Evolutionary conservation across 2,113 vertebrate genomes (phyloP).

Genomic region (Zapornia atra): DNA sequence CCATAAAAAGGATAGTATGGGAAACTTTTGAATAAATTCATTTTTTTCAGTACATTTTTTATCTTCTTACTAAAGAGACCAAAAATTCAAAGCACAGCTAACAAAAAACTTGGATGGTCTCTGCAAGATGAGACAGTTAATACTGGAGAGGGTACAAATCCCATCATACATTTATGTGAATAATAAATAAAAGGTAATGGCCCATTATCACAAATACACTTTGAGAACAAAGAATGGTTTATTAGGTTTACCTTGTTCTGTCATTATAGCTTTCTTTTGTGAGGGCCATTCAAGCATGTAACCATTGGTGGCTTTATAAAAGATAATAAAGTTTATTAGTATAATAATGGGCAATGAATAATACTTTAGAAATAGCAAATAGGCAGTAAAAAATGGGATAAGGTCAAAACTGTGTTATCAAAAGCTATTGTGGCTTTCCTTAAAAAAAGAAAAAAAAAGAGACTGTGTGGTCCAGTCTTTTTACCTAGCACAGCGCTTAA

Average conservation of each 20-base stretch:
- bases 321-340: constrained; percentile 74
- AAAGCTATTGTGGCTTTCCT: background rate
- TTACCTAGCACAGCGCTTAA: background rate
- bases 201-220: constrained; percentile 46
- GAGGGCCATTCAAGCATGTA: constrained; percentile 58
- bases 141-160: background rate
- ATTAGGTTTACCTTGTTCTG: constrained; percentile 71
- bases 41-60: background rate
- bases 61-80: background rate
- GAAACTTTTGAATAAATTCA: background rate
- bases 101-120: background rate
- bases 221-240: constrained; percentile 72
- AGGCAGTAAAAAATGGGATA: constrained; percentile 28
- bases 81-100: background rate
- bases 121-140: background rate
- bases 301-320: constrained; percentile 43
- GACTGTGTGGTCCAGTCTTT: background rate
- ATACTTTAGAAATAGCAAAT: constrained; percentile 42
- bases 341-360: constrained; percentile 61
- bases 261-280: constrained; percentile 51
- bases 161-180: constrained; percentile 47
- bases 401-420: constrained; percentile 40
- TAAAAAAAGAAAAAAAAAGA: background rate
- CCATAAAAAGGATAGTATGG: background rate
- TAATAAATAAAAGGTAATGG: constrained; percentile 73